These are phyloP conservation scores for Antheraea yamamai DNA, from an alignment of 2,888 invertebrate species.

Conservation along the genomic window DNA sequence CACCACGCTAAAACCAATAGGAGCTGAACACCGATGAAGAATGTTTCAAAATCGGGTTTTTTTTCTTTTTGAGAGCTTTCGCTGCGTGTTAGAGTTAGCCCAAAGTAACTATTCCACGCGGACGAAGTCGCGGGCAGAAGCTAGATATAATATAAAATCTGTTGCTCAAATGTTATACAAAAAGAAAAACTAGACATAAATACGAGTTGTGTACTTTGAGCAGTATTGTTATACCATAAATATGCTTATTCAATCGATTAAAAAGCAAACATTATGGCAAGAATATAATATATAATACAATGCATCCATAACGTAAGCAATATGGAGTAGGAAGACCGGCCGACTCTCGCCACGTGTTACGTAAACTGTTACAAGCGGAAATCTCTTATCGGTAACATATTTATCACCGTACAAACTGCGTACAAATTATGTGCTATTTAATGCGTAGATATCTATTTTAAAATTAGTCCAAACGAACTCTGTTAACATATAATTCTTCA, in stretches of 20 bases:
- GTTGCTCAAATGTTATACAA: background rate
- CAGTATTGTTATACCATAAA: background rate
- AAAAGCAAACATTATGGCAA: background rate
- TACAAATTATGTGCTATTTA: background rate
- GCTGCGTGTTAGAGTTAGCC: too few species aligned
- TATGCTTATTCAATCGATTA: background rate
- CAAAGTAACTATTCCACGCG: too few species aligned
- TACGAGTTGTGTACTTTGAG: background rate
- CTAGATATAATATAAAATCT: too few species aligned
- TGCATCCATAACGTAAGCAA: background rate
- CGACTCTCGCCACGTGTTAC: background rate
- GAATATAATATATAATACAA: background rate
- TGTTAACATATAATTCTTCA: background rate
- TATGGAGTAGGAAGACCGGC: background rate
- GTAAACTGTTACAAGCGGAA: background rate
- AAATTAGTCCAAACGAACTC: background rate
- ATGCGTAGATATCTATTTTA: background rate
- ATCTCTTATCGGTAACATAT: background rate
- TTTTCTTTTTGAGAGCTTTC: too few species aligned
- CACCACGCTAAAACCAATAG: too few species aligned
- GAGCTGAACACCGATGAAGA: too few species aligned
- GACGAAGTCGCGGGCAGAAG: too few species aligned
- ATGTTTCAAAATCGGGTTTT: too few species aligned
- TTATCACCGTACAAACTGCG: background rate
- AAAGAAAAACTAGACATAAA: background rate